Percentiles rank a stretch among this genome's conserved stretches.
phyloP scores from a whole-genome alignment of 2,888 invertebrate genomes.

The Caenorhabditis panamensis region DNA sequence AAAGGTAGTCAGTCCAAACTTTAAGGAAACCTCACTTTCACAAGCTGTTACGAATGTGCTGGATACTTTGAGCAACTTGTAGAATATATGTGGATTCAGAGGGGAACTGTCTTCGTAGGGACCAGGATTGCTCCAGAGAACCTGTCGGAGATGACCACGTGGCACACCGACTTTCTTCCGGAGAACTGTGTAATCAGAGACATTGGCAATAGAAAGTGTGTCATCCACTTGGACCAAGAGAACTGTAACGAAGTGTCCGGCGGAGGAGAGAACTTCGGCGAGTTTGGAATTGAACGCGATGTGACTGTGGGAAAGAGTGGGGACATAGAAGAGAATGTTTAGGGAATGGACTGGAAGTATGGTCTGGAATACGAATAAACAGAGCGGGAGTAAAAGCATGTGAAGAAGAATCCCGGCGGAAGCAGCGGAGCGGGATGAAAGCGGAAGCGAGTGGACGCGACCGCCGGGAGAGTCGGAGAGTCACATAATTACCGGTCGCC shows the following conservation, averaged over 20 bases:
- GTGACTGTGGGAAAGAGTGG: constrained; percentile 77
- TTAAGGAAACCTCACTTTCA: not conserved
- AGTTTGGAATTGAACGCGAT: constrained; percentile 76
- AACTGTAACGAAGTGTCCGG: constrained; percentile 72
- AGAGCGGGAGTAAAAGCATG: not conserved
- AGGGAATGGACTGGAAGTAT: constrained; percentile 18
- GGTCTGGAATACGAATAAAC: constrained; percentile 1
- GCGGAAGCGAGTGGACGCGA: not conserved
- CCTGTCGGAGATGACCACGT: constrained; percentile 60
- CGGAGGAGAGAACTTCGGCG: constrained; percentile 66
- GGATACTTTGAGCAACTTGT: constrained; percentile 73
- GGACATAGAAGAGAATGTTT: constrained; percentile 74
- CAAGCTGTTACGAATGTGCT: constrained; percentile 57
- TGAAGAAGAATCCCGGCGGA: too few relatives aligned
- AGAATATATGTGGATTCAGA: constrained; percentile 74
- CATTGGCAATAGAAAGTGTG: constrained; percentile 30
- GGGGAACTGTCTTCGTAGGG: constrained; percentile 76
- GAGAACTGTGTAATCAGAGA: constrained; percentile 39
- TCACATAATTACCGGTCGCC: not conserved
- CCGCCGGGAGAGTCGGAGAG: too few relatives aligned
- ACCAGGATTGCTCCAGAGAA: constrained; percentile 78
- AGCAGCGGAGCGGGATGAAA: too few relatives aligned
- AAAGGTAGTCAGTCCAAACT: not conserved
- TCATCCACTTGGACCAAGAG: constrained; percentile 66
- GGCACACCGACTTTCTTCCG: constrained; percentile 66